Evolutionary conservation across 2,797 vertebrate species (phyloP), one percentile per base, ranked within the genome.

Genomic region (Sebastes oblongus): DNA sequence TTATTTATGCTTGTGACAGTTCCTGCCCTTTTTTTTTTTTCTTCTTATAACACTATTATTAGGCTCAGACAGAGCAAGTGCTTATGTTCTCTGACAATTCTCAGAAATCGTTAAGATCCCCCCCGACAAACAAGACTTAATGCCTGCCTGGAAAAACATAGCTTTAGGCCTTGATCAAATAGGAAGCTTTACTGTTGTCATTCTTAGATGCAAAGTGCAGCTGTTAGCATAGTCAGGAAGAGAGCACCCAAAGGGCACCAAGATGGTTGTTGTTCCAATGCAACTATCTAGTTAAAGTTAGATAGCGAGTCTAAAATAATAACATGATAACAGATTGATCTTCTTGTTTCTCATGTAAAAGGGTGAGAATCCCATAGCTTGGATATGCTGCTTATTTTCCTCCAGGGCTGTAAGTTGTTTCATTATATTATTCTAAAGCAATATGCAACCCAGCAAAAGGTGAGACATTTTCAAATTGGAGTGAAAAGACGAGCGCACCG

Each of bases 1-100:
- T 89, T 90, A 86, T 93, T 92, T 92, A 81, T 89, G 34, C 76
- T 50, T 67, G 54, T 92, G 90, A 91, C 90, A 87, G 83, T 87
- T 86, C 76, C 55, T 79, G 88, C 92, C 90, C 89, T 80, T 86
- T 85, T 78, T 84, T 84, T 39, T 39, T 66, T 14, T 14, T 78
- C 24, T 69, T 68, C 50, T 73, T 42, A 22, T 25, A 64, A 69
- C 72, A 68, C 77, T 82, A 86, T 89, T 88, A 84, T 86, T 86
- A 90, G 84, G 42, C 64, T 75, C 75, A 83, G 71, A 34, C 52
- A 50, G 72, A 75, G 70, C 27, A 66, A 75, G 16, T 54, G 66
- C 61, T 75, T 73, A 68, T 80, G 65, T 72, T 86, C 81, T 78
- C 72, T 82, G 77, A 71, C 34, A 77, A 27, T 87, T 86, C 75